phyloP scores from a whole-genome alignment of 2,888 invertebrate genomes.

The Ophioninae sp. region DNA sequence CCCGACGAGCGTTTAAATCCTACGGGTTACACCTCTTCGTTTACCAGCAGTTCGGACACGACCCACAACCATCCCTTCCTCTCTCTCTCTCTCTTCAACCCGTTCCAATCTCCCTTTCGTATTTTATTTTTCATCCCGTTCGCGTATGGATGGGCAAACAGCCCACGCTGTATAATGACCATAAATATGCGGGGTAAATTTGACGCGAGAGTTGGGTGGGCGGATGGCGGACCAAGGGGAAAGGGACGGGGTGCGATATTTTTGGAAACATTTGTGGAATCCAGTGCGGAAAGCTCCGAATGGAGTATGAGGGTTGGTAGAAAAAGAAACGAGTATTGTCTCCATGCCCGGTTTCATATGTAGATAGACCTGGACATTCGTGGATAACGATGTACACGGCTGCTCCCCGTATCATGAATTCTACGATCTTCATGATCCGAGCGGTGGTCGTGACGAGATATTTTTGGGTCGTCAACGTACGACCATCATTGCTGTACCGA shows the following conservation, averaged over 20 bases:
- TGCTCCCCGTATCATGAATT: background rate
- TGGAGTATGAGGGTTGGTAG: slow-evolving; percentile 15
- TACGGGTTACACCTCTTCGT: slow-evolving; percentile 13
- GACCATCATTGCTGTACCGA: background rate
- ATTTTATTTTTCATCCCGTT: background rate
- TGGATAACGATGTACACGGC: background rate
- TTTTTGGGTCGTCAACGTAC: background rate
- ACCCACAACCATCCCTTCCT: background rate
- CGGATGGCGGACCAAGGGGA: no score
- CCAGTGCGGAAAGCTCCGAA: background rate
- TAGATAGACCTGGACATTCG: background rate
- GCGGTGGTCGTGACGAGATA: slow-evolving; percentile 5
- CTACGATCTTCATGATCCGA: slow-evolving; percentile 30
- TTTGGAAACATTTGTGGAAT: slow-evolving; percentile 13
- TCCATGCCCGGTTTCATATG: no score
- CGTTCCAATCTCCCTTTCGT: background rate
- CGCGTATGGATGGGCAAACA: slow-evolving; percentile 14
- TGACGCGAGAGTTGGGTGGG: no score
- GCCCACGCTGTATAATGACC: slow-evolving; percentile 5
- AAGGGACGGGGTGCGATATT: no score
- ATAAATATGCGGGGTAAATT: slow-evolving; percentile 43
- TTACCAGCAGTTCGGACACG: slow-evolving; percentile 11
- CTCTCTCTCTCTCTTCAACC: background rate
- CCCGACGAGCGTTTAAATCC: slow-evolving; percentile 20
- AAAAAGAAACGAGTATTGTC: slow-evolving; percentile 35